Evolutionary conservation across 2,797 vertebrate genomes (phyloP).

Genomic region (Acrocephalus scirpaceus): DNA sequence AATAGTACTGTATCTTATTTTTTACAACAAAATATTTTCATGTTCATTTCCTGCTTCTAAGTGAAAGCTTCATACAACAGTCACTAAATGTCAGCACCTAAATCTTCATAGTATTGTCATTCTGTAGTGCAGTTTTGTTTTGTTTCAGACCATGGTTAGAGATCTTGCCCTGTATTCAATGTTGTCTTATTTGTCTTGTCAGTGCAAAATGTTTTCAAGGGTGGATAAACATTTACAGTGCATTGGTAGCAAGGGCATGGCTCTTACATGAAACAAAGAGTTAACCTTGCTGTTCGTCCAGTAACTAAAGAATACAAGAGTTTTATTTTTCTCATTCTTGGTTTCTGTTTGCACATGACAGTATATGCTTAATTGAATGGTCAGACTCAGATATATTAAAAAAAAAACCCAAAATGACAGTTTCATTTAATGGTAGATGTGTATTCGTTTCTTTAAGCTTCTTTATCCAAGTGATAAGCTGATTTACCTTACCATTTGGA

Average conservation of each 20-base stretch:
- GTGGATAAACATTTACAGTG: background rate
- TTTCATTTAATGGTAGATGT: background rate
- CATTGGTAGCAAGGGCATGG: background rate
- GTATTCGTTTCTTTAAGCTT: background rate
- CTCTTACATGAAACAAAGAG: background rate
- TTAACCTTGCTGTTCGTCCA: background rate
- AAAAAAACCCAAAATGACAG: background rate
- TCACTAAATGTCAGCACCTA: slow-evolving; percentile 47
- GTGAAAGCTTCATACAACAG: slow-evolving; percentile 26
- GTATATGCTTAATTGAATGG: background rate
- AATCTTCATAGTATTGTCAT: slow-evolving; percentile 33
- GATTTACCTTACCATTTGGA: background rate
- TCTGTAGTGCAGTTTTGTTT: slow-evolving; percentile 4
- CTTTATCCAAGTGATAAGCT: background rate
- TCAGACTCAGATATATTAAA: background rate
- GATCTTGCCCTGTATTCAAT: slow-evolving; percentile 11
- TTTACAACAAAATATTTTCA: slow-evolving; percentile 68
- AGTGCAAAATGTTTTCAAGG: slow-evolving; percentile 66
- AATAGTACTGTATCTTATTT: slow-evolving; percentile 61
- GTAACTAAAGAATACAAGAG: background rate
- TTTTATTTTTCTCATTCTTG: background rate
- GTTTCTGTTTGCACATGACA: background rate
- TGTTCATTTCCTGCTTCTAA: slow-evolving; percentile 5
- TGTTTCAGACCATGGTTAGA: slow-evolving; percentile 4
- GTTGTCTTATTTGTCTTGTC: slow-evolving; percentile 24